Base-by-base conservation (phyloP, 2,797 vertebrate species). In the Hyperoplus immaculatus region DNA sequence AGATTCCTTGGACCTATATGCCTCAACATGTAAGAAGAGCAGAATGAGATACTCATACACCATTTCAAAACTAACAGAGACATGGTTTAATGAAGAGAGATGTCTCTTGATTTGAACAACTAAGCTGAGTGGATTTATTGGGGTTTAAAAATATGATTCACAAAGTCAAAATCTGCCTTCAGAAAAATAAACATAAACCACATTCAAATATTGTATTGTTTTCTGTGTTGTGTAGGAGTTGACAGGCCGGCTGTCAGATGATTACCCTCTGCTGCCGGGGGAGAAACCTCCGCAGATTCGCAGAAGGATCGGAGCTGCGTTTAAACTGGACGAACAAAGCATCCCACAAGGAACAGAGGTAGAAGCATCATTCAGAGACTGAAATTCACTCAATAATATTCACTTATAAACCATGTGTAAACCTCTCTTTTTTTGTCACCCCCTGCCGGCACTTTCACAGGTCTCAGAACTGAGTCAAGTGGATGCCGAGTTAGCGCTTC, bases 221-320 rank as follows among this genome's bases (percentile, higher is more conserved):
- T 46, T 77, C 4, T 76, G 38, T 81, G 70, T 76, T 55, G 41
- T 92, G 62, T 73, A 99, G 98, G 98, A 98, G 93, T 81, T 99
- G 91, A 98, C 96, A 0, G 97, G 98, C 53, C 81, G 62, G 3
- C 86, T 99, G 70, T 94, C 97, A 9, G 77, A 80, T 0, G 97
- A 98, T 86, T 99, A 96, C 75, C 98, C 97, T 6, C 90, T 98
- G 18, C 93, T 95, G 58, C 95, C 94, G 0, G 97, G 97, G 2
- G 97, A 98, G 90, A 96, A 96, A 70, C 94, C 88, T 9, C 98
- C 97, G 0, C 96, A 93, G 53, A 94, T 99, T n/a, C 96, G 93
- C 41, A 94, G 95, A 66, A 96, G 97, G 64, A 95, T 98, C 0
- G 97, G 98, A 51, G 95, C 98, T 0, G 93, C 96, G 0, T 99